phyloP scores from a whole-genome alignment of 1,140 invertebrate genomes.

The Plectrocnemia conspersa region DNA sequence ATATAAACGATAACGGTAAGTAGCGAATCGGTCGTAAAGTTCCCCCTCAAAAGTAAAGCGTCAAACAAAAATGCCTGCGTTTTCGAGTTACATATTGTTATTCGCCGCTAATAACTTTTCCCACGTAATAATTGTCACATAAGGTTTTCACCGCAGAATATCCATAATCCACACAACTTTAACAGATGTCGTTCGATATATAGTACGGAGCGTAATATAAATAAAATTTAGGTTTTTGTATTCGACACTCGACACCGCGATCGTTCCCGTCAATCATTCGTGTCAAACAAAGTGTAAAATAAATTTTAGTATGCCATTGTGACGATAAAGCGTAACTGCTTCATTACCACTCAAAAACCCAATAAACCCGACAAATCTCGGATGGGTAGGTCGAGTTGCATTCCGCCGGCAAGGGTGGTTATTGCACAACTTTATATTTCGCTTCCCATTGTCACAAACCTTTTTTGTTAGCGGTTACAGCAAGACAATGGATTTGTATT shows the following conservation, averaged over 20 bases:
- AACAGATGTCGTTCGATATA: too few species aligned
- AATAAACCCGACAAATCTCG: slow-evolving; percentile 34
- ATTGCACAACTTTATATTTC: slow-evolving; percentile 20
- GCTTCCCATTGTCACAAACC: neutral
- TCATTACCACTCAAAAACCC: slow-evolving; percentile 45
- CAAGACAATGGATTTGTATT: neutral
- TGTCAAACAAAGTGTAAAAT: slow-evolving; percentile 54
- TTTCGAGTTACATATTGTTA: too few species aligned
- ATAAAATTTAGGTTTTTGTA: too few species aligned
- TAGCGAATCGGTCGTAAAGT: too few species aligned
- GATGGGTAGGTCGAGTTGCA: slow-evolving; percentile 6
- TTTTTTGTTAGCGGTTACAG: neutral
- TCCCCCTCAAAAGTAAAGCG: too few species aligned
- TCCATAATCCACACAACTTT: too few species aligned
- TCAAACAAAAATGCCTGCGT: too few species aligned
- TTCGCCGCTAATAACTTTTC: too few species aligned
- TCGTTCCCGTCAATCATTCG: slow-evolving; percentile 49
- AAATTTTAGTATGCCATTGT: slow-evolving; percentile 42
- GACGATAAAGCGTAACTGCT: slow-evolving; percentile 39
- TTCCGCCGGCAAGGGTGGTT: slow-evolving; percentile 19
- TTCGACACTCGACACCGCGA: slow-evolving; percentile 32
- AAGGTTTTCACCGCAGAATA: too few species aligned
- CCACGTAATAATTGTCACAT: too few species aligned
- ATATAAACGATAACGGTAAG: too few species aligned
- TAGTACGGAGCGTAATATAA: too few species aligned